Evolutionary conservation across 1,140 invertebrate species (phyloP), one percentile per base, ranked within the genome.

Genomic region (Procambarus virginalis): DNA sequence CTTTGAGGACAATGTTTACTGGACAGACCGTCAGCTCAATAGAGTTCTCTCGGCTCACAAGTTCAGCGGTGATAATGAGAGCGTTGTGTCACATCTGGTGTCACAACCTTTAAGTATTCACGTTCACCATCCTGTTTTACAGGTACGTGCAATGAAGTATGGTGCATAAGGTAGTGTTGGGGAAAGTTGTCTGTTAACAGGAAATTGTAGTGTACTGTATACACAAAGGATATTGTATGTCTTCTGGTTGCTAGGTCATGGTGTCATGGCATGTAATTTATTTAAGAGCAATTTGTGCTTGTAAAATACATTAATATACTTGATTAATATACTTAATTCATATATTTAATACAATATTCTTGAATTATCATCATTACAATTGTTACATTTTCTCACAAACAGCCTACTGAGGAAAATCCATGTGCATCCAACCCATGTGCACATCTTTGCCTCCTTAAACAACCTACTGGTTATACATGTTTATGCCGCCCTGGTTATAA

Each of bases 11-110:
- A 97, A 96, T 0, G 94, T 99, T 83, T 99, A 98, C 93, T 99
- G 99, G 98, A 99, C 98, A 0, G 99, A 99, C 94, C 95, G 98
- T 6, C 98, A 98, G 92, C 94, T 99, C 2, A 99, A 98, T 92
- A 94, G 98, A 64, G 93, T 95, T 22, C 49, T 92, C 45, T 93
- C 90, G 45, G 97, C 97, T 0, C 96, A 98, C 93, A 99, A 99
- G 93, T 99, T 97, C 93, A 96, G 96, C 91, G 98, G 98, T 3
- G 95, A 95, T 17, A 98, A 99, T 94, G 97, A 98, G 93, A 97
- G 97, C 0, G 97, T 99, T 1, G 97, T 99, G 2, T 98, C 98
- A 0, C 98, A 99, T 94, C 94, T 98, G 58, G 98, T 99, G 80
- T 98, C 97, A 3, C 98, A 99, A 94, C 98, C 98, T 0, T 94